Base-by-base conservation (phyloP, 37 sponge, comb jelly and placozoan genomes). In the Chondrilla cf. caribensis region DNA sequence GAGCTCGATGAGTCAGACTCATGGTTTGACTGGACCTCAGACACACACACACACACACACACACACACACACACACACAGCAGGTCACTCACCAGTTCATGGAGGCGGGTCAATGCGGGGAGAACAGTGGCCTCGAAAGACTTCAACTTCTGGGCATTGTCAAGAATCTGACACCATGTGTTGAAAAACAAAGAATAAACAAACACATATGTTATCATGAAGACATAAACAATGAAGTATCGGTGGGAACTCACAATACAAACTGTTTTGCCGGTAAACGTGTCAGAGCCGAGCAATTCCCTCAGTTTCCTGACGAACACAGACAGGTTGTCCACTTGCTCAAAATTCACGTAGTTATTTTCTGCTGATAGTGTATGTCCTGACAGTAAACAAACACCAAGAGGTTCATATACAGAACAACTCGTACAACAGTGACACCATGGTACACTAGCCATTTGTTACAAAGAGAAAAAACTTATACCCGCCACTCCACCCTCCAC, bases 111-210 rank as follows among this genome's bases (percentile, higher is more conserved):
- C 25, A 90, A 33, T 0, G 91, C 81, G 4, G 91, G 87, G 3
- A 90, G 77, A 4, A 89, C 51, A n/a, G 82, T 89, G 19, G 58
- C 31, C 31, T 90, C 77, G 59, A 71, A 21, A 9, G 83, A 73
- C 37, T 84, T 81, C 43, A 90, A 57, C 1, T 70, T 54, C 57
- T 90, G 84, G 37, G 87, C 87, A 28, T 84, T 43, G 59, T 90
- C 91, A 42, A 90, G 38, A 3, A 90, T 84, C 84, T 88, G 51
- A 47, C 51, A 47, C 6, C 51, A 47, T 14, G 6, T 47, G 6
- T 14, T 47, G 9, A 47, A 47, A 6, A 47, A 47, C 51, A 47
- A 47, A 6, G 11, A 47, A 47, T 14, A 47, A 14, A 47, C 51
- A 6, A 47, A 47, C 51, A 47, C n/a, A n/a, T n/a, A n/a, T n/a